Conservation (phyloP, 2,888 invertebrate genomes). For the Epistrophella euchroma region DNA sequence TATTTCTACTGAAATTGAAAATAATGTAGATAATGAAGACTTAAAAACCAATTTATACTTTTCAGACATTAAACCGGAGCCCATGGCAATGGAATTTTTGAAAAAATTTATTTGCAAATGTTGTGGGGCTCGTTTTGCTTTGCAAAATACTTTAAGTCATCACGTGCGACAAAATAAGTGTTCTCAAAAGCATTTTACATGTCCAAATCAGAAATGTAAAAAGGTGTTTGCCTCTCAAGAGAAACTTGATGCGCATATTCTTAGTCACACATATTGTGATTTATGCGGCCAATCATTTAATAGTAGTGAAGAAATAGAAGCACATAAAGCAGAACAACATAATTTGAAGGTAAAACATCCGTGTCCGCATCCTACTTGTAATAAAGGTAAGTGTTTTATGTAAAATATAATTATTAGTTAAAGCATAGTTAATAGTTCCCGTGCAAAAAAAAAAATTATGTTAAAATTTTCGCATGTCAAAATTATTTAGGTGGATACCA, state of each 20-base stretch:
- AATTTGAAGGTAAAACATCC: slow-evolving; percentile 37
- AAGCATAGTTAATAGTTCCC: too few relatives aligned
- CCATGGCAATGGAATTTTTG: not conserved
- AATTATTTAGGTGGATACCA: too few relatives aligned
- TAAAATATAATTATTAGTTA: too few relatives aligned
- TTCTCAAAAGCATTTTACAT: slow-evolving; percentile 29
- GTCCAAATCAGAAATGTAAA: slow-evolving; percentile 4
- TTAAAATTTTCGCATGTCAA: too few relatives aligned
- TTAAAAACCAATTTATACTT: not conserved
- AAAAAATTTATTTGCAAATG: slow-evolving; percentile 38
- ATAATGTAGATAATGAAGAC: not conserved
- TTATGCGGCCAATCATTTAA: slow-evolving; percentile 15
- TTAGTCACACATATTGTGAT: slow-evolving; percentile 29
- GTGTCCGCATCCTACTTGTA: slow-evolving; percentile 31
- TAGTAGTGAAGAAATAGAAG: slow-evolving; percentile 33
- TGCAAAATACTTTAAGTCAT: slow-evolving; percentile 37
- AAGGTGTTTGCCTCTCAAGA: slow-evolving; percentile 29
- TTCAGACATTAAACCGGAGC: slow-evolving; percentile 3
- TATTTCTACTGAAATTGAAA: not conserved
- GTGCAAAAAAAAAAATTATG: too few relatives aligned
- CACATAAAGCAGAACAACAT: slow-evolving; percentile 25
- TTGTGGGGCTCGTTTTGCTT: slow-evolving; percentile 28
- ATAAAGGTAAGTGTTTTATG: slow-evolving; percentile 11
- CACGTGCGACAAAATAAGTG: slow-evolving; percentile 36
- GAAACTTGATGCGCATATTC: slow-evolving; percentile 24